Conservation (phyloP, 1,140 invertebrate species). For the Cryptotermes secundus region DNA sequence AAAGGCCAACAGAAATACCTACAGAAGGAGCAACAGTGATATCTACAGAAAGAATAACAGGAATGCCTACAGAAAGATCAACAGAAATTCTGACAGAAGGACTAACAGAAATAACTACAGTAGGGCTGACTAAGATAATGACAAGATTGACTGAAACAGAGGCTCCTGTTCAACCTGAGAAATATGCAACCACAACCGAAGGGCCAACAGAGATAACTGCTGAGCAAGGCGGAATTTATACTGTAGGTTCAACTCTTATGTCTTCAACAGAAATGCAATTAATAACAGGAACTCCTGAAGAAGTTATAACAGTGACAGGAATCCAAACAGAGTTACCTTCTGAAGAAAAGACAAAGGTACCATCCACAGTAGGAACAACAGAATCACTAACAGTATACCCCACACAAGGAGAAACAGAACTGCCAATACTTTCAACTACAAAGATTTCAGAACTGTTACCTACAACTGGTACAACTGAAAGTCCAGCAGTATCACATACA, state of each 20-base stretch:
- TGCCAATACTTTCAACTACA: too few species aligned
- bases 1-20: neutral
- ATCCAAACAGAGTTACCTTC: neutral
- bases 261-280: neutral
- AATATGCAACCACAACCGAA: too few species aligned
- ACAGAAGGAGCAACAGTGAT: neutral
- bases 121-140: neutral
- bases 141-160: neutral
- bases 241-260: neutral
- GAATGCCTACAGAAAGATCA: neutral
- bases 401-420: too few species aligned
- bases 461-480: too few species aligned
- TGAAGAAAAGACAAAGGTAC: neutral
- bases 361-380: neutral
- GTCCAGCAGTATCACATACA: too few species aligned
- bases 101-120: conserved; percentile 10
- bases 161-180: neutral
- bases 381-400: neutral
- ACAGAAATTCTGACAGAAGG: conserved; percentile 10
- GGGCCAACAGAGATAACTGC: neutral
- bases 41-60: neutral
- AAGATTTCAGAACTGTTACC: too few species aligned
- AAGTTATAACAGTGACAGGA: neutral
- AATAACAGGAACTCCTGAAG: neutral
- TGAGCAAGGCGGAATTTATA: neutral